Evolutionary conservation across 1,140 invertebrate species (phyloP).

Genomic region (Drosophila tsacasi): DNA sequence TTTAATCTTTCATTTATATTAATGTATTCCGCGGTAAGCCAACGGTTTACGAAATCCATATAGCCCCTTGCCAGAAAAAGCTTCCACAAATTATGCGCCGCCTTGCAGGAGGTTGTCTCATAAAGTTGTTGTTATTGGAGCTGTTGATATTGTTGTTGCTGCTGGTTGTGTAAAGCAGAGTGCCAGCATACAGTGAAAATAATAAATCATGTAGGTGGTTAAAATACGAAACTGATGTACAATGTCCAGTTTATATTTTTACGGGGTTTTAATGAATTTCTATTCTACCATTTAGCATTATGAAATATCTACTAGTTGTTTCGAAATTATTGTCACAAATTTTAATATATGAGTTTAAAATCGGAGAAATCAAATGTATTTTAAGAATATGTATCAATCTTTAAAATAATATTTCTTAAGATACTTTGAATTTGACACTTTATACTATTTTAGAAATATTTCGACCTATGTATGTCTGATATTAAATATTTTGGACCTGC

Average conservation of each 20-base stretch:
- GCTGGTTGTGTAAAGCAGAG: slow-evolving; percentile 30
- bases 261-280: not conserved
- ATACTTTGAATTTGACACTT: too few species aligned
- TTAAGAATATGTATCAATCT: too few species aligned
- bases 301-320: too few species aligned
- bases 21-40: slow-evolving; percentile 10
- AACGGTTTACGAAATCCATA: slow-evolving; percentile 1
- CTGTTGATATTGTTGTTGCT: slow-evolving; percentile 35
- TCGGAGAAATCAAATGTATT: not conserved
- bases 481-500: too few species aligned
- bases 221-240: not conserved
- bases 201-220: not conserved
- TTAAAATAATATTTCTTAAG: too few species aligned
- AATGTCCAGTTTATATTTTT: not conserved
- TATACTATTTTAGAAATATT: too few species aligned
- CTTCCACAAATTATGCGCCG: slow-evolving; percentile 46
- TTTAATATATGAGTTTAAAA: too few species aligned
- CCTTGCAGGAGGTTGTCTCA: slow-evolving; percentile 46
- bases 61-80: slow-evolving; percentile 1
- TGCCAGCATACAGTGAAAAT: slow-evolving; percentile 15
- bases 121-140: slow-evolving; percentile 26
- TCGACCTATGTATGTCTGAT: too few species aligned
- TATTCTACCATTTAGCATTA: too few species aligned
- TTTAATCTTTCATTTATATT: slow-evolving; percentile 25
- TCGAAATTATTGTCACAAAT: too few species aligned